Base-by-base conservation (phyloP, 2,113 vertebrate genomes). In the Menidia beryllina region DNA sequence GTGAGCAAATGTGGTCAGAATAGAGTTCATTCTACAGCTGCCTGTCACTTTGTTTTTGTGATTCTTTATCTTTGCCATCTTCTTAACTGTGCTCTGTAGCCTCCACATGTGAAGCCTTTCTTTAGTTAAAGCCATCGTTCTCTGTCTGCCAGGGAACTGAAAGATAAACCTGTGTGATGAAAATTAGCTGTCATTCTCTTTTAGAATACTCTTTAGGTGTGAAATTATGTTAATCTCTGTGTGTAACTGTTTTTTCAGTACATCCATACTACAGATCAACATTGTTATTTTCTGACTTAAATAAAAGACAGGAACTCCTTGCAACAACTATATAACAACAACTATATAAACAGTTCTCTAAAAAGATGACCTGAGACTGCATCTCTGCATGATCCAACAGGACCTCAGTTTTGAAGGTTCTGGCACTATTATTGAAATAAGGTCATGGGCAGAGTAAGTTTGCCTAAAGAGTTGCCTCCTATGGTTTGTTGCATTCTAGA, bases 1-100 rank as follows among this genome's bases (percentile, higher is more conserved):
- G 79, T 79, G 69, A 81, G 49, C 62, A 17, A 82, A 52, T 90
- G 90, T 79, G 87, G 79, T 88, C 63, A 77, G 51, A 70, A 66
- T 60, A 66, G 59, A 15, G 39, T 83, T 67, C 59, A 52, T 73
- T 86, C 77, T 83, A 74, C 79, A 86, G 85, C 85, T 88, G 86
- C 79, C 63, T 79, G 65, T 36, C 48, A 23, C 57, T 76, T 76
- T 78, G 55, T 71, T 73, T 73, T 68, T 73, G 71, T 76, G 58
- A 27, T 7, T 72, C 17, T 23, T 13, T 66, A 83, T 87, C 80
- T 52, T 43, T 30, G 20, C 69, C 74, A 86, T 81, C 67, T 82
- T 48, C 57, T 63, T 62, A 0, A 72, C 47, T 47, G 25, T 75
- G 25, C 51, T 66, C 21, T 78, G n/a, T 71, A 57, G 61, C 27